Evolutionary conservation across 1,140 invertebrate species (phyloP).

Genomic region (Neodiprion pinetum): DNA sequence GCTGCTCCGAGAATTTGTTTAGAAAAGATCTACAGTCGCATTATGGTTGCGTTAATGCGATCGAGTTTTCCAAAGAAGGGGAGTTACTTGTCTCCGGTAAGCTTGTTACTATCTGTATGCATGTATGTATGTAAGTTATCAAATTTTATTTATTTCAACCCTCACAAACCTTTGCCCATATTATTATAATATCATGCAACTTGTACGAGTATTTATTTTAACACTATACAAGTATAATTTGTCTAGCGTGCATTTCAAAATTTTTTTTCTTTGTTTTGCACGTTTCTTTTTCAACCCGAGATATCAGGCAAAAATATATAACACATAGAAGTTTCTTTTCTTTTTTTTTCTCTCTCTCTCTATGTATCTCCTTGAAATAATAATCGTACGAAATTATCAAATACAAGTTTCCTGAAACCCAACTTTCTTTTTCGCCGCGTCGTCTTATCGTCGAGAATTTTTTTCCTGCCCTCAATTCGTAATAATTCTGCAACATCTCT

Average conservation of each 20-base stretch:
- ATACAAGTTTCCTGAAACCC: too few species aligned
- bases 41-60: conserved; percentile 96
- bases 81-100: conserved; percentile 87
- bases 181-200: not conserved
- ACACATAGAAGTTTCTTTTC: too few species aligned
- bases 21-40: conserved; percentile 86
- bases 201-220: not conserved
- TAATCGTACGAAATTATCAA: too few species aligned
- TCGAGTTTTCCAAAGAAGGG: conserved; percentile 91
- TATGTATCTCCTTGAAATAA: too few species aligned
- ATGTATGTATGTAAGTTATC: conserved; percentile 16
- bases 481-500: too few species aligned
- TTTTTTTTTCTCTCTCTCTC: too few species aligned
- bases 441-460: too few species aligned
- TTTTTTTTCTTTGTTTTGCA: not conserved
- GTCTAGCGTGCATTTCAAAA: conserved; percentile 2
- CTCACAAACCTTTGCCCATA: not conserved
- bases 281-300: not conserved
- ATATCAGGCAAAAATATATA: too few species aligned
- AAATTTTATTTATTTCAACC: conserved; percentile 14
- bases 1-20: conserved; percentile 76
- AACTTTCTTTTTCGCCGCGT: too few species aligned
- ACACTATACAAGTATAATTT: conserved; percentile 4
- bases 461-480: too few species aligned
- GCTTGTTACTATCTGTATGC: conserved; percentile 23